phyloP scores from a whole-genome alignment of 2,113 vertebrate species.

The Periophthalmodon schlosseri region DNA sequence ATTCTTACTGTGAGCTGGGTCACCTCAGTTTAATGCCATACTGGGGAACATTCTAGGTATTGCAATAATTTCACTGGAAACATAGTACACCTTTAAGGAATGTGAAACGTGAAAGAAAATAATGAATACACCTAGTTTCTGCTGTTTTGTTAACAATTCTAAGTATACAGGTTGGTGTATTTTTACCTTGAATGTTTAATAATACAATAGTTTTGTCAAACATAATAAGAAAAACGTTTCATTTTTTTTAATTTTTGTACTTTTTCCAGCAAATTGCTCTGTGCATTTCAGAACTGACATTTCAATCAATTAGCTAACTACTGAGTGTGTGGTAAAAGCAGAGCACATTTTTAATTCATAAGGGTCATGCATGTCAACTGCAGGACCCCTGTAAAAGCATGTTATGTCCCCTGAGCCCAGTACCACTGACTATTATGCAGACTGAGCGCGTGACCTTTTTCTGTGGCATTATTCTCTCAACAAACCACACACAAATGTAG shows the following conservation, averaged over 20 bases:
- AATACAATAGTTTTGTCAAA: too few species aligned
- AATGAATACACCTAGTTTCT: too few species aligned
- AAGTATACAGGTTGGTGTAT: too few species aligned
- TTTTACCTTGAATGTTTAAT: too few species aligned
- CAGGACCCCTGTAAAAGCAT: constrained; percentile 13
- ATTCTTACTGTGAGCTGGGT: too few species aligned
- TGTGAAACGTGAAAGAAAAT: too few species aligned
- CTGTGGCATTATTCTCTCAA: constrained; percentile 24
- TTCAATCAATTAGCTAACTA: constrained; percentile 2
- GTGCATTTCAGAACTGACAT: constrained; percentile 11
- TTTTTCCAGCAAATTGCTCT: background rate
- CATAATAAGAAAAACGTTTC: too few species aligned
- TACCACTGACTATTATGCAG: constrained; percentile 17
- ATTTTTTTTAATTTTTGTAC: background rate
- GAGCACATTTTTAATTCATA: constrained; percentile 46
- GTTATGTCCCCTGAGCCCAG: constrained; percentile 10
- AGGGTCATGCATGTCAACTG: constrained; percentile 20
- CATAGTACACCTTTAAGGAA: too few species aligned
- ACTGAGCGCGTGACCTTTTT: background rate
- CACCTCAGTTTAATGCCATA: too few species aligned
- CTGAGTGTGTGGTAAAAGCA: constrained; percentile 13
- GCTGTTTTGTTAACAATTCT: too few species aligned
- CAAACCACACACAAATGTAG: background rate
- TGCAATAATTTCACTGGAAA: too few species aligned
- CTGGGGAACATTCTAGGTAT: too few species aligned